These are phyloP conservation scores for Xanthorhoe designata DNA, from an alignment of 2,888 invertebrate genomes.

Conservation along the genomic window DNA sequence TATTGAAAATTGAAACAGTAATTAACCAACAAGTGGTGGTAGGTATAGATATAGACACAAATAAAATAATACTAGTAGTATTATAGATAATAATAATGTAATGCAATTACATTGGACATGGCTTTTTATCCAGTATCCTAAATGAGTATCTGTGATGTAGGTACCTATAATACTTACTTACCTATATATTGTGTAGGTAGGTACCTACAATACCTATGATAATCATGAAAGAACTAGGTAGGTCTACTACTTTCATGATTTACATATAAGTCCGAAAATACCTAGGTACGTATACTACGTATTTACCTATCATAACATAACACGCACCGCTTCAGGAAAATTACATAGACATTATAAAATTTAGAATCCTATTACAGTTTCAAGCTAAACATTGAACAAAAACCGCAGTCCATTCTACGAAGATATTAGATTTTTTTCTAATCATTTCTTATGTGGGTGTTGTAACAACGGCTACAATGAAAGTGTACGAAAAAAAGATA, in stretches of 20 bases:
- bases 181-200: no score
- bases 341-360: slow-evolving; percentile 1
- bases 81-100: background rate
- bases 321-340: slow-evolving; percentile 3
- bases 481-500: slow-evolving; percentile 66
- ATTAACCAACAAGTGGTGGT: background rate
- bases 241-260: no score
- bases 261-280: no score
- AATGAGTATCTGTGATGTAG: no score
- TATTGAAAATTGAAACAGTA: slow-evolving; percentile 5
- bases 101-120: background rate
- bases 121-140: background rate
- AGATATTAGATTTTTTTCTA: slow-evolving; percentile 20
- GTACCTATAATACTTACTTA: no score
- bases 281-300: background rate
- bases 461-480: slow-evolving; percentile 33
- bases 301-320: background rate
- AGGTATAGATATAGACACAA: no score
- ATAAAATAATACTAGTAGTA: no score
- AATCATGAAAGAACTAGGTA: no score
- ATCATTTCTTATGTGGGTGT: slow-evolving; percentile 34
- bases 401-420: slow-evolving; percentile 32
- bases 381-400: slow-evolving; percentile 28
- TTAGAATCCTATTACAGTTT: background rate
- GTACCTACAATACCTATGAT: no score